Percentiles rank a stretch among this genome's conserved stretches.
Evolutionary conservation across 2,797 vertebrate species (phyloP).

Genomic region (Hydrolagus colliei): DNA sequence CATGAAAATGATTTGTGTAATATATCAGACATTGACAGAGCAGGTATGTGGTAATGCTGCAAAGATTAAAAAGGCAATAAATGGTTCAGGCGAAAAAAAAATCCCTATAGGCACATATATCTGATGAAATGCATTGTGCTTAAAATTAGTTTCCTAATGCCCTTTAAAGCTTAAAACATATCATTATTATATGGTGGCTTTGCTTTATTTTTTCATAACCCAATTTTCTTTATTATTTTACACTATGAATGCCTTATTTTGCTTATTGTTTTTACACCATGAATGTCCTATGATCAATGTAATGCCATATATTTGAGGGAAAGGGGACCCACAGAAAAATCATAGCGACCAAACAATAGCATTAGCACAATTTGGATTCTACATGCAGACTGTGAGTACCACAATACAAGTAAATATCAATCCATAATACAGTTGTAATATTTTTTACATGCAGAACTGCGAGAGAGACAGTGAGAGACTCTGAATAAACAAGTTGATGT

Average conservation of each 20-base stretch:
- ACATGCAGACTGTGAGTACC: not conserved
- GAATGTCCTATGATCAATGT: too few relatives aligned
- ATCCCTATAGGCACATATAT: not conserved
- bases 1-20: not conserved
- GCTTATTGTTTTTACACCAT: too few relatives aligned
- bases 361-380: not conserved
- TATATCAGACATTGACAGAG: not conserved
- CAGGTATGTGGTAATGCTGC: not conserved
- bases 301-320: too few relatives aligned
- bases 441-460: not conserved
- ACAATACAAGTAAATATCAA: not conserved
- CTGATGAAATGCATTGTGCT: not conserved
- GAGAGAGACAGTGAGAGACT: conserved; percentile 33
- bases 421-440: not conserved
- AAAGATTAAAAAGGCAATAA: not conserved
- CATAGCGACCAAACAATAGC: not conserved
- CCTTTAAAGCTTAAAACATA: too few relatives aligned
- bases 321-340: not conserved
- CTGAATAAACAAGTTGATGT: conserved; percentile 38
- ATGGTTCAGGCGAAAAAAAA: not conserved
- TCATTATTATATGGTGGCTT: too few relatives aligned
- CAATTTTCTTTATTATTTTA: too few relatives aligned
- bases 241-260: too few relatives aligned
- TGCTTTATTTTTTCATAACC: too few relatives aligned
- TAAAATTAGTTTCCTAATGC: too few relatives aligned